These are phyloP conservation scores for Casuarius casuarius DNA, from an alignment of 2,113 vertebrate species.

Conservation along the genomic window DNA sequence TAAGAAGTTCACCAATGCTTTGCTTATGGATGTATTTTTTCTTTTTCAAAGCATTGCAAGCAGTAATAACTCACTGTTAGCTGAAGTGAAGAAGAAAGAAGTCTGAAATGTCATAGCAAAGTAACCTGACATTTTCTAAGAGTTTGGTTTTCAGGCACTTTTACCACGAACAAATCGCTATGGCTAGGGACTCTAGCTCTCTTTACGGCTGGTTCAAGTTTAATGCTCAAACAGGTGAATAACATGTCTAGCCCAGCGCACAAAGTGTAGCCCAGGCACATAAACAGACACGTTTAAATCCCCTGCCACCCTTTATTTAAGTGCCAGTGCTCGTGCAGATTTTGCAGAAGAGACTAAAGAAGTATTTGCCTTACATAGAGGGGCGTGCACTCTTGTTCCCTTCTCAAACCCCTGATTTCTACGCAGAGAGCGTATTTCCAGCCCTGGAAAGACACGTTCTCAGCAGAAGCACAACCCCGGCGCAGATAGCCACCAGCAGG, in stretches of 20 bases:
- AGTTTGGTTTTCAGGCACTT: not conserved
- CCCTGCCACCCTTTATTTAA: fast-evolving
- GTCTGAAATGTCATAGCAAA: not conserved
- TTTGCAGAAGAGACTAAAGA: not conserved
- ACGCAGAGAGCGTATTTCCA: fast-evolving
- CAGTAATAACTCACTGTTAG: not conserved
- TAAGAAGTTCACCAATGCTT: not conserved
- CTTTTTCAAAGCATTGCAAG: not conserved
- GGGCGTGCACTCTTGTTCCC: no score
- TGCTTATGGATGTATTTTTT: not conserved
- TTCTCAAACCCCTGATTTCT: fast-evolving
- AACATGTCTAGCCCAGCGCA: fast-evolving
- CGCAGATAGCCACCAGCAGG: no score
- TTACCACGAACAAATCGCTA: not conserved
- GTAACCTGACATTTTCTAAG: not conserved
- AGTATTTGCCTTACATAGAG: fast-evolving
- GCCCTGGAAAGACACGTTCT: not conserved
- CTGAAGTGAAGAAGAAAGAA: fast-evolving
- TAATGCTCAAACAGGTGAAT: not conserved
- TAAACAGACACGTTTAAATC: fast-evolving
- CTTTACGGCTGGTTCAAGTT: not conserved
- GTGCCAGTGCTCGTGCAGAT: not conserved
- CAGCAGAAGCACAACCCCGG: not conserved
- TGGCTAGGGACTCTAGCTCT: no score
- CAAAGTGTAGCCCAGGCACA: not conserved